Evolutionary conservation across 2,888 invertebrate genomes (phyloP), one percentile per base, ranked within the genome.

Genomic region (Agonum fuliginosum): DNA sequence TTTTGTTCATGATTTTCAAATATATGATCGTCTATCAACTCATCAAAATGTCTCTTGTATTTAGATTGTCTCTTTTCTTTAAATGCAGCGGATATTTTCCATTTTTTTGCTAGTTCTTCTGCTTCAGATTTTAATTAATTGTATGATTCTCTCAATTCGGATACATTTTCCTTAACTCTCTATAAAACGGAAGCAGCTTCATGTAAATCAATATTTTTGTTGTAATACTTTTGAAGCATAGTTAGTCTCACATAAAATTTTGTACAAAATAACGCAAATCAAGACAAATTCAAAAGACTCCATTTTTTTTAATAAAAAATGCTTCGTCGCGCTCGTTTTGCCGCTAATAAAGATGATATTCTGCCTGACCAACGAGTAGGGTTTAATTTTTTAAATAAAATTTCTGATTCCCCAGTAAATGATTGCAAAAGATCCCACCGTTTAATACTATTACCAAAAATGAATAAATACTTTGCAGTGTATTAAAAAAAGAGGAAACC

Each of bases 151-250:
- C 5, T 8, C 14, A 51, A 6, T 5, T 4, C 3, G 10, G 10
- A 3, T 12, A 51, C 10, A 51, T 51, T 51, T 51, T 20, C 22
- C 8, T 22, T 20, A 5, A 51, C 51, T 6, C 51, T 17, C 10
- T 51, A 8, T 20, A 51, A 22, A 14, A 51, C 14, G 80, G 78
- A 80, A 81, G 79, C 78, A 81, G 81, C 80, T 78, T 79, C 79
- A 80, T 79, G 51, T 75, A 81, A 79, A 81, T 79, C 80, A 78
- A 81, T 81, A 79, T 82, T 81, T 73, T 79, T 77, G 74, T 79
- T 79, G 78, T 72, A 79, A 71, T 54, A 73, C 75, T 81, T 81
- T 81, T 67, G 78, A 80, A 73, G 78, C 78, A 76, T 79, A 70
- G 77, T 80, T 80, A 78, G 80, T 79, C 69, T 79, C 73, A 48